phyloP scores from a whole-genome alignment of 2,113 vertebrate species.

The Nesospiza acunhae region DNA sequence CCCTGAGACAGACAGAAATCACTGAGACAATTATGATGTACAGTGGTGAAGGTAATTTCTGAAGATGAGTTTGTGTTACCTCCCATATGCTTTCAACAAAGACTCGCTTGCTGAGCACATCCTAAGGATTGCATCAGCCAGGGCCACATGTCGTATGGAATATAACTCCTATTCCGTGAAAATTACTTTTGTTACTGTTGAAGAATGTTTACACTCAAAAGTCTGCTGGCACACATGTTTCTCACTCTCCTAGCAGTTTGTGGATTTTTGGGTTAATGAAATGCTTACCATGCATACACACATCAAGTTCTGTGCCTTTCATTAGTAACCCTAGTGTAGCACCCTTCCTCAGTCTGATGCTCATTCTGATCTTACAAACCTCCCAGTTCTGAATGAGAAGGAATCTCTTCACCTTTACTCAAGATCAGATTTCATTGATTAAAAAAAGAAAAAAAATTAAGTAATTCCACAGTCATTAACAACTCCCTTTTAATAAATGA shows the following conservation, averaged over 20 bases:
- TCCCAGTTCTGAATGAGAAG: not conserved
- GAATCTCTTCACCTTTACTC: not conserved
- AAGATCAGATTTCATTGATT: not conserved
- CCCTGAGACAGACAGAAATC: not conserved
- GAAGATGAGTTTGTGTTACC: not conserved
- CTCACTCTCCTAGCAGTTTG: not conserved
- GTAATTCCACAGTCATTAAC: not conserved
- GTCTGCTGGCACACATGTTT: not conserved
- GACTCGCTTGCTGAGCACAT: not conserved
- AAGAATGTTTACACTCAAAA: not conserved
- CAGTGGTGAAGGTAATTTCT: not conserved
- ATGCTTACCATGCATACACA: not conserved
- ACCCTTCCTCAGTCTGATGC: not conserved
- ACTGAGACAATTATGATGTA: not conserved
- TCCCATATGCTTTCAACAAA: not conserved
- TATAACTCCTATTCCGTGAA: not conserved
- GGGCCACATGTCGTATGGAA: not conserved
- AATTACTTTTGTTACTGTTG: not conserved
- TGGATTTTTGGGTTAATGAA: not conserved
- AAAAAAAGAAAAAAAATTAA: not conserved
- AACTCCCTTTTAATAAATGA: not conserved
- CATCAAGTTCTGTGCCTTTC: not conserved
- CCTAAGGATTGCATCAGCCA: not conserved
- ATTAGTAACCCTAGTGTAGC: not conserved
- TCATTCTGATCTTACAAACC: not conserved